Percentiles rank a stretch among this genome's conserved stretches.
Conservation (phyloP, 2,113 vertebrate genomes). For the Elachura formosa region DNA sequence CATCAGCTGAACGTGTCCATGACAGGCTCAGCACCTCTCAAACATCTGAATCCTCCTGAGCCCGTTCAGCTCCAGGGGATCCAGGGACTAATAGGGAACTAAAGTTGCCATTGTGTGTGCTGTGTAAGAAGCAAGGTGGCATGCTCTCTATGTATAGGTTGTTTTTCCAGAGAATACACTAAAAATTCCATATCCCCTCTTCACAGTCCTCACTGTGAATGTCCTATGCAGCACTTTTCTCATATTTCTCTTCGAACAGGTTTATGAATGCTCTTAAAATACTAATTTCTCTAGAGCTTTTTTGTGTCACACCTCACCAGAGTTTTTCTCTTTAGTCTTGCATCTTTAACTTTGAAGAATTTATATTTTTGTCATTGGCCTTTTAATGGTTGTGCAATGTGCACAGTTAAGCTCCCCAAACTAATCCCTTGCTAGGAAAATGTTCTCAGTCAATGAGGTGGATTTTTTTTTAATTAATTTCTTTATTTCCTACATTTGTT, state of each 20-base stretch:
- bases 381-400: not conserved
- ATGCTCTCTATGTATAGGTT: not conserved
- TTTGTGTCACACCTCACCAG: not conserved
- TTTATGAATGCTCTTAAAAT: not conserved
- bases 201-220: not conserved
- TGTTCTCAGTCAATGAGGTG: not conserved
- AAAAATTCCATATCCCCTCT: not conserved
- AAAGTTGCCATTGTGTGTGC: not conserved
- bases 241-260: not conserved
- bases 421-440: not conserved
- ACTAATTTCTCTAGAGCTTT: not conserved
- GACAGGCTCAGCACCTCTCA: not conserved
- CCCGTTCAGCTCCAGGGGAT: not conserved
- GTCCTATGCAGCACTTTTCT: not conserved
- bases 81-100: not conserved
- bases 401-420: not conserved
- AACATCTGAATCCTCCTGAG: not conserved
- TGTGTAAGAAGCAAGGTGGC: not conserved
- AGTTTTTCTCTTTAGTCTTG: not conserved
- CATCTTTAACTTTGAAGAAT: not conserved
- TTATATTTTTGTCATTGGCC: not conserved
- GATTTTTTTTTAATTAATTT: not conserved
- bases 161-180: not conserved
- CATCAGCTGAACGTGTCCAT: accelerated
- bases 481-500: not conserved